Evolutionary conservation across 2,113 vertebrate genomes (phyloP), one percentile per base, ranked within the genome.

Genomic region (Bolborhynchus lineola): DNA sequence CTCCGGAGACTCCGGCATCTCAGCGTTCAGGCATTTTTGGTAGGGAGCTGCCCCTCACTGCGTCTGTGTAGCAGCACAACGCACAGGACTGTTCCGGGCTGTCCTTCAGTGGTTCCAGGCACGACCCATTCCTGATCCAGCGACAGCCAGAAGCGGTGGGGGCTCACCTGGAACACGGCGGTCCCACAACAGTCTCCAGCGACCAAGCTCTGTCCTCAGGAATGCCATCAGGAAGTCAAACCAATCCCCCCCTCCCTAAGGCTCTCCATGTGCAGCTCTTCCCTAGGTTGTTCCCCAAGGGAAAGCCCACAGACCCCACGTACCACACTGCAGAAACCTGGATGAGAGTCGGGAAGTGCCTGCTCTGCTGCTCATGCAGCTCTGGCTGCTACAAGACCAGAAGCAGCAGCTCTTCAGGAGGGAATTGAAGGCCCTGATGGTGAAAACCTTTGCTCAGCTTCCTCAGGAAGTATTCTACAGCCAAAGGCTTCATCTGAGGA

Each of bases 121-220:
- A 5, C 0, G 10, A 50, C 28, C 25, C 15, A 3, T 11, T 52
- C 33, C 29, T 24, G 25, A 26, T 37, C 14, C 33, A 2, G 8
- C 33, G 35, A 19, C 39, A 53, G 44, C 7, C 5, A 7, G 7
- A 50, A 53, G 49, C 4, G 12, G 1, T 4, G 23, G 3, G 6
- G 42, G 9, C 37, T 50, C 13, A 80, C 83, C 80, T 26, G 69
- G 8, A 57, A 10, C 1, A 28, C 35, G 12, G 24, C 26, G 17
- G 28, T 49, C 29, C 68, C 16, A 19, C 4, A 4, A 9, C 2
- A 2, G 37, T 11, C 29, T 21, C 41, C 0, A 2, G 3, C 4
- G 11, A 16, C 6, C 44, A 24, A 35, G 62, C 31, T 35, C 33
- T 7, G 26, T 60, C 52, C 81, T 35, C 7, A 1, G 1, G 1